Evolutionary conservation across 2,113 vertebrate species (phyloP).

Genomic region (Eupsittula cactorum): DNA sequence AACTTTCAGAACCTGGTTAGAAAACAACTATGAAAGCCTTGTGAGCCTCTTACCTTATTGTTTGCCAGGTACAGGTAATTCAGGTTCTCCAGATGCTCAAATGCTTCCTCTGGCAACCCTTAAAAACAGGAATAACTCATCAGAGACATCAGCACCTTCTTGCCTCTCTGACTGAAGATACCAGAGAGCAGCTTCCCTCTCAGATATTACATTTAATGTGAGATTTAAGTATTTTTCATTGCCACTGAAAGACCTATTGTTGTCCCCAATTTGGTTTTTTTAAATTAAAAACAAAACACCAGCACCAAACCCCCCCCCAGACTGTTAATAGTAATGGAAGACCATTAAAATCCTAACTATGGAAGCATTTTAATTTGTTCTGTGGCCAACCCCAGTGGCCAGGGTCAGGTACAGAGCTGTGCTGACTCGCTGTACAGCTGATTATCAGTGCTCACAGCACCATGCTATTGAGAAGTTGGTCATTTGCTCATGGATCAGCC

Average conservation of each 20-base stretch:
- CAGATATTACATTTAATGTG: neutral
- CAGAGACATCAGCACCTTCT: slow-evolving; percentile 14
- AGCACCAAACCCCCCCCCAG: neutral
- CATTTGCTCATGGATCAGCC: neutral
- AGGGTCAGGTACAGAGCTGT: neutral
- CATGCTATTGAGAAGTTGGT: neutral
- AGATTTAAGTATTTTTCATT: neutral
- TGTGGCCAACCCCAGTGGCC: neutral
- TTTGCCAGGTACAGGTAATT: slow-evolving; percentile 97
- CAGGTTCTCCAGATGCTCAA: slow-evolving; percentile 90
- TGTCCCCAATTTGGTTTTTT: neutral
- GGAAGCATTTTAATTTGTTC: neutral
- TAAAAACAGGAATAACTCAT: slow-evolving; percentile 59
- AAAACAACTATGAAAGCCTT: neutral
- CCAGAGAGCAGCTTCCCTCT: neutral
- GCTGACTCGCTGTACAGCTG: neutral
- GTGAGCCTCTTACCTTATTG: slow-evolving; percentile 87
- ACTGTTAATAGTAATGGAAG: neutral
- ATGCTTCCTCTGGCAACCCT: slow-evolving; percentile 92
- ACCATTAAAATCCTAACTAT: neutral
- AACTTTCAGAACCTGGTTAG: neutral
- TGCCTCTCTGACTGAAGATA: slow-evolving; percentile 29
- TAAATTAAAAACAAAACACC: neutral
- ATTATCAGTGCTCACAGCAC: neutral
- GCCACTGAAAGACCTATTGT: neutral